phyloP scores from a whole-genome alignment of 2,888 invertebrate species.

The Agrotis ipsilon region DNA sequence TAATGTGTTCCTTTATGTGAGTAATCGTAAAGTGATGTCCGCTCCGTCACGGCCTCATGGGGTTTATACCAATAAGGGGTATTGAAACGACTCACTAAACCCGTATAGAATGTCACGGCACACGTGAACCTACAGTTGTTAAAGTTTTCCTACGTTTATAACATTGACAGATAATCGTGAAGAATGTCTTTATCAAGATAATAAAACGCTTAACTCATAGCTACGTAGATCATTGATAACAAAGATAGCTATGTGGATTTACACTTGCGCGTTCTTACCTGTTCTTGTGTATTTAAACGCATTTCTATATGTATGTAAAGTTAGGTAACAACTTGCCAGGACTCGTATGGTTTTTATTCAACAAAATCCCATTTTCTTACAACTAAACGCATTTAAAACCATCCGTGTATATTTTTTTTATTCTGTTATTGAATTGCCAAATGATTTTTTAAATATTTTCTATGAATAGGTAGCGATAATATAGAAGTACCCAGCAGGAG shows the following conservation, averaged over 20 bases:
- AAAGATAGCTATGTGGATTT: slow-evolving; percentile 66
- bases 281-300: slow-evolving; percentile 24
- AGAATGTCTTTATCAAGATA: slow-evolving; percentile 73
- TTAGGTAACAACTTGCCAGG: slow-evolving; percentile 6
- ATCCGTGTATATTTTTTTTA: too few relatives aligned
- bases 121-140: slow-evolving; percentile 57
- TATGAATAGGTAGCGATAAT: too few relatives aligned
- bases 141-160: slow-evolving; percentile 66
- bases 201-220: slow-evolving; percentile 69
- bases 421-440: not conserved
- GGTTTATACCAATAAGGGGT: slow-evolving; percentile 68
- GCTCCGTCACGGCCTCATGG: slow-evolving; percentile 79
- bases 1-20: slow-evolving; percentile 87
- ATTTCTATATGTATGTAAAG: slow-evolving; percentile 16
- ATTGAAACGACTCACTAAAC: slow-evolving; percentile 55
- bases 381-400: not conserved
- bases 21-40: slow-evolving; percentile 83
- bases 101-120: slow-evolving; percentile 51
- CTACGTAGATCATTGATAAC: slow-evolving; percentile 69
- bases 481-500: too few relatives aligned
- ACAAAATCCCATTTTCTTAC: not conserved
- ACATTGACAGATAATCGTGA: slow-evolving; percentile 71
- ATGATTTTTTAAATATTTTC: not conserved
- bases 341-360: not conserved
- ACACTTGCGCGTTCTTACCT: slow-evolving; percentile 57